Evolutionary conservation across 92 coral and sea anemone genomes (phyloP), one percentile per base, ranked within the genome.

Genomic region (Zoanthus gigantus): DNA sequence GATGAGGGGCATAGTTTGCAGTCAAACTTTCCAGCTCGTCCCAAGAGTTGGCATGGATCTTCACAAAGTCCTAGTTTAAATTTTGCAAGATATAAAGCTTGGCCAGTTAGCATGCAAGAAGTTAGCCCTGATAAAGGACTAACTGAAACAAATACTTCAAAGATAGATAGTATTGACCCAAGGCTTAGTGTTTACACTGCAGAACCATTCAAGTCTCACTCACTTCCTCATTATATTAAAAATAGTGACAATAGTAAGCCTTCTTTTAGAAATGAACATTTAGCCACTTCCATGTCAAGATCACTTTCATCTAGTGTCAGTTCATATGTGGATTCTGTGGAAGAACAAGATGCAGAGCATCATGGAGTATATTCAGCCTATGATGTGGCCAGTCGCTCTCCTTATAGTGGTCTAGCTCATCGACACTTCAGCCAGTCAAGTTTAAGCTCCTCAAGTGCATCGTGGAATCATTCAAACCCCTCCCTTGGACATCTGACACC

Each of bases 331-430:
- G 98, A 96, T 7, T 95, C 98, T 7, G 91, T 95, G 18, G 91
- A 90, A 3, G 98, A 95, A 32, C 96, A 92, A 57, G 90, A 88
- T 6, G 98, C 90, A 14, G 94, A 95, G 14, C 79, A 92, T 52
- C 96, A 95, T 18, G 98, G 98, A 12, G 95, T 95, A 0, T 93
- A 95, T 67, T 95, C 98, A 31, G 98, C 98, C 14, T 95, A 95
- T 42, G 98, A 95, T 74, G 88, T 95, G 83, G 90, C 96, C 6
- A 90, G 95, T 28, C 82, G 98, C 71, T 95, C 98, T 1, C 98
- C 98, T 0, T 95, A 95, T 44, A 95, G 92, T 9, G 85, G 94
- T 4, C 52, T 79, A 15, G 86, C 84, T 15, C 78, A 88, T 16
- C 88, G 96, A 42, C 92, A 92, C 13, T 91, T 89, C 77, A 93